Percentiles rank a stretch among this genome's conserved stretches.
Conservation (phyloP, 2,888 invertebrate genomes). For the Ischnus inquisitorius region DNA sequence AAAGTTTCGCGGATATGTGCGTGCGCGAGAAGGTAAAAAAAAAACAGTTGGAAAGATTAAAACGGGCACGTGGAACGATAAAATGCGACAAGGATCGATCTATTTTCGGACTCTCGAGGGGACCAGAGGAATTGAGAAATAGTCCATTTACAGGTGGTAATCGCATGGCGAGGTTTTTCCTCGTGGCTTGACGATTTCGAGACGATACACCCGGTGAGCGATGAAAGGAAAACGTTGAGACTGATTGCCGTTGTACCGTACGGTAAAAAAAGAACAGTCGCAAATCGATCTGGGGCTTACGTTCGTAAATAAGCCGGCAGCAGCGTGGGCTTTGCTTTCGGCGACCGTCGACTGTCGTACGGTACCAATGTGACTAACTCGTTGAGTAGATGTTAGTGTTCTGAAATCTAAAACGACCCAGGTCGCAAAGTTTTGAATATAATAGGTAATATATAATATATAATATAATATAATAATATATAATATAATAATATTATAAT, state of each 20-base stretch:
- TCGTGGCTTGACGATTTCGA: slow-evolving; percentile 36
- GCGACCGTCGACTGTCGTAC: slow-evolving; percentile 55
- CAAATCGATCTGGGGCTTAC: slow-evolving; percentile 56
- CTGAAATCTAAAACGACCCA: slow-evolving; percentile 44
- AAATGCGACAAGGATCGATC: slow-evolving; percentile 39
- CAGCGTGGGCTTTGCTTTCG: slow-evolving; percentile 22
- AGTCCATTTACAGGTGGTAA: slow-evolving; percentile 34
- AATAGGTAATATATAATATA: too few relatives aligned
- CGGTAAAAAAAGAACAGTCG: slow-evolving; percentile 56
- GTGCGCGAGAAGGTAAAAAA: not conserved
- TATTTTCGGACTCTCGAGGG: slow-evolving; percentile 38
- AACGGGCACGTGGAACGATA: not conserved
- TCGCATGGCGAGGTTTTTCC: not conserved
- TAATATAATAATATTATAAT: too few relatives aligned
- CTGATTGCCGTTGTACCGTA: not conserved
- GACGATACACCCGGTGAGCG: slow-evolving; percentile 52
- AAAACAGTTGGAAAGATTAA: not conserved
- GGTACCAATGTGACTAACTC: slow-evolving; percentile 56
- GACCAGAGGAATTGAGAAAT: not conserved
- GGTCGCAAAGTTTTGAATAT: too few relatives aligned
- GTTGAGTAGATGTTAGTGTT: slow-evolving; percentile 34
- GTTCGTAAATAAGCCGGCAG: slow-evolving; percentile 62
- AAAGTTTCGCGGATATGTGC: not conserved
- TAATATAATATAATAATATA: too few relatives aligned
- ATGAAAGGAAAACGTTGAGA: not conserved